These are phyloP conservation scores for Epizoanthus stellaris DNA, from an alignment of 92 coral and sea anemone genomes.

Conservation along the genomic window DNA sequence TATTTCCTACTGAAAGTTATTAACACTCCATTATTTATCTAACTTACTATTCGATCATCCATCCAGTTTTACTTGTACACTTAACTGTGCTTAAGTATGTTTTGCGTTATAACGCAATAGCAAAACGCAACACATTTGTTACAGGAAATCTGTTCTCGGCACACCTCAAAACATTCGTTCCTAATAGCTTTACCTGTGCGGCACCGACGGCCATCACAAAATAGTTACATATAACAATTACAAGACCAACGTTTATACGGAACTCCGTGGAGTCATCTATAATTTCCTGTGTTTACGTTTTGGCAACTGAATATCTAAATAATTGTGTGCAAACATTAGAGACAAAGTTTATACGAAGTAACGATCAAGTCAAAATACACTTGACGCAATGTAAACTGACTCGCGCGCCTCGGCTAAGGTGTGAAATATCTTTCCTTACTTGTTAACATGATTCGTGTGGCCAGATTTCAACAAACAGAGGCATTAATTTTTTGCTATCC, in stretches of 20 bases:
- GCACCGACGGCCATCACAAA: background rate
- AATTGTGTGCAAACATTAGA: background rate
- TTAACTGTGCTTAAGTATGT: background rate
- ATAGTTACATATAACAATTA: background rate
- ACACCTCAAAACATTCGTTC: background rate
- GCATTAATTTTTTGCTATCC: constrained; percentile 14
- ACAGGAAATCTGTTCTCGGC: too few relatives aligned
- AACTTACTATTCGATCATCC: background rate
- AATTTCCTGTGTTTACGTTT: constrained; percentile 24
- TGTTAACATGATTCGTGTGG: constrained; percentile 31
- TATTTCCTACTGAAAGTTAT: too few relatives aligned
- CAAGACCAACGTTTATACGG: background rate
- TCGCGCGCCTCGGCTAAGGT: constrained; percentile 7
- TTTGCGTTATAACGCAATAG: too few relatives aligned
- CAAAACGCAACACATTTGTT: too few relatives aligned
- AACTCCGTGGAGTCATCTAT: background rate
- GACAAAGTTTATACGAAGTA: constrained; percentile 24
- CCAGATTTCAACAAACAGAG: constrained; percentile 28
- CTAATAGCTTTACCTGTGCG: background rate
- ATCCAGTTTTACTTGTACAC: background rate
- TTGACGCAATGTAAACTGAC: constrained; percentile 13
- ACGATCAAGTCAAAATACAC: constrained; percentile 16
- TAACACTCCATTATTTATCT: background rate
- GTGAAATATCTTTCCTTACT: constrained; percentile 7
- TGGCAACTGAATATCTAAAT: background rate